Conservation (phyloP, 1,140 invertebrate genomes). For the Pseudoatta argentina region DNA sequence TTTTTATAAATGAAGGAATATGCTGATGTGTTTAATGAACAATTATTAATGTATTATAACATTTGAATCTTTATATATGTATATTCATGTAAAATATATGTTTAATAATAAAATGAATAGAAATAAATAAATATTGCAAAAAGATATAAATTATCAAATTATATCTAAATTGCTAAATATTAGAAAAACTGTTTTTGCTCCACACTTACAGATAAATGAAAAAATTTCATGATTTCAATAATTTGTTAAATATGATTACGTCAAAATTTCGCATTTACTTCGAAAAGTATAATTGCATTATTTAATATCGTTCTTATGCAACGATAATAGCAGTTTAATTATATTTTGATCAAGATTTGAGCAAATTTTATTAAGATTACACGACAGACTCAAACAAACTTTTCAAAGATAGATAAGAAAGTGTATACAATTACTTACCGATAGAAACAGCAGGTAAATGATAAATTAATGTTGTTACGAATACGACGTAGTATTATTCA, state of each 20-base stretch:
- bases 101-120: not conserved
- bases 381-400: not conserved
- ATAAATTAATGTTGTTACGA: slow-evolving; percentile 29
- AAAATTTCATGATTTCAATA: not conserved
- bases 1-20: not conserved
- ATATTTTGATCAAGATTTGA: not conserved
- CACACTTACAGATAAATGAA: not conserved
- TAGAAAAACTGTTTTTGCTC: not conserved
- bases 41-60: not conserved
- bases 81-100: not conserved
- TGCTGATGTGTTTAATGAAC: not conserved
- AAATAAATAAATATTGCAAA: not conserved
- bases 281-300: not conserved
- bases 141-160: not conserved
- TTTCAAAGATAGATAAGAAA: not conserved
- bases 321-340: slow-evolving; percentile 1
- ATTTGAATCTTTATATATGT: not conserved
- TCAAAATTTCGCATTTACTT: not conserved
- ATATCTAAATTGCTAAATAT: not conserved
- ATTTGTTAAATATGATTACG: not conserved
- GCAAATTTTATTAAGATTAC: not conserved
- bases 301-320: not conserved
- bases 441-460: slow-evolving; percentile 20
- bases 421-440: slow-evolving; percentile 21
- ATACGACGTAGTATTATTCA: slow-evolving; percentile 48